Percentiles rank a stretch among this genome's conserved stretches.
Conservation (phyloP, 2,113 vertebrate genomes). For the Nanorana parkeri region DNA sequence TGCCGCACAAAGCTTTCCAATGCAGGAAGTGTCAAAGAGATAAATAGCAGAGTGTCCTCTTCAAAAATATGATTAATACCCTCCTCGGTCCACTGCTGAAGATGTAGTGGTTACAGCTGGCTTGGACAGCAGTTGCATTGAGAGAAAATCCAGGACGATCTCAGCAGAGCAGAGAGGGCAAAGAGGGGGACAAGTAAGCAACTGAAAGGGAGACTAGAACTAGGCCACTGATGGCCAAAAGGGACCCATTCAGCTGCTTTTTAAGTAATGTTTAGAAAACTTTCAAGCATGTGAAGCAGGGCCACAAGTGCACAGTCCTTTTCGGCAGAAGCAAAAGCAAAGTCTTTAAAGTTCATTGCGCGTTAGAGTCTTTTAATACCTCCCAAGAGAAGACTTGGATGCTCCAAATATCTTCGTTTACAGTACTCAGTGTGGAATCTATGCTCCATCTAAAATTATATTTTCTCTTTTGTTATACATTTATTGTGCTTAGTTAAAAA, state of each 20-base stretch:
- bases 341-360: conserved; percentile 64
- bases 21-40: conserved; percentile 98
- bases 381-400: conserved; percentile 46
- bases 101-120: conserved; percentile 99
- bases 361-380: conserved; percentile 46
- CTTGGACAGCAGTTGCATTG: conserved; percentile 92
- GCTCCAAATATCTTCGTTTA: conserved; percentile 33
- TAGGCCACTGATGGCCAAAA: conserved; percentile 60
- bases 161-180: conserved; percentile 97
- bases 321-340: conserved; percentile 55
- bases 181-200: conserved; percentile 92
- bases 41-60: conserved; percentile 99
- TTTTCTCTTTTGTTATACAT: too few relatives aligned
- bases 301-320: conserved; percentile 62
- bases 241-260: conserved; percentile 61
- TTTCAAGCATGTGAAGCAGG: conserved; percentile 64
- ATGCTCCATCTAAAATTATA: too few relatives aligned
- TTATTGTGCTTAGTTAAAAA: too few relatives aligned
- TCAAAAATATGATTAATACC: conserved; percentile 99
- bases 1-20: conserved; percentile 92
- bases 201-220: conserved; percentile 67
- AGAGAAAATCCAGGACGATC: conserved; percentile 84
- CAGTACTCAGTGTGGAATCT: background rate
- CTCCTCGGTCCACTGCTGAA: conserved; percentile 97
- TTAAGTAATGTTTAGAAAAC: conserved; percentile 68